Evolutionary conservation across 2,113 vertebrate species (phyloP), one percentile per base, ranked within the genome.

Genomic region (Ondatra zibethicus): DNA sequence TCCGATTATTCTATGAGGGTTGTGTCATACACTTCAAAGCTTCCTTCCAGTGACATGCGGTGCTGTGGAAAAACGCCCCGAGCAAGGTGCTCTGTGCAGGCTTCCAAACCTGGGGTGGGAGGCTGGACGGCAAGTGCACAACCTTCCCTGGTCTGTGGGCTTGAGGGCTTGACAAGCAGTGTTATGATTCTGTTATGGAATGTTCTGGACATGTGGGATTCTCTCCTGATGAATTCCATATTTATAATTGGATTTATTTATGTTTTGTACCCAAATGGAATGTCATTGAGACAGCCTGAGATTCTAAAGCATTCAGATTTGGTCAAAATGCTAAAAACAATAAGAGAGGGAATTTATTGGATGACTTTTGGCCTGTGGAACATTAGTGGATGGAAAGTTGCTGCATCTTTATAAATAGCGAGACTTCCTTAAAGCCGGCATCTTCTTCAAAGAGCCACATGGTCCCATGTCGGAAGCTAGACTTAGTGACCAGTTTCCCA

Each of bases 81-180:
- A 61, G 42, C 58, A 39, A 61, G 78, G 27, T 13, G 84, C 47
- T 0, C 63, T 2, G 47, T n/a, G 36, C 61, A 23, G 68, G 10
- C 23, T 5, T 0, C 31, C 7, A 25, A n/a, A 68, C 45, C 23
- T 0, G 0, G 23, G 68, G 42, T 3, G n/a, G 1, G 72, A 14
- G 0, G 33, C 13, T 10, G 6, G 65, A 3, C 0, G 0, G 12
- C 33, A 0, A 10, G 29, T 0, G 8, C 23, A n/a, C 1, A 4
- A 36, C 16, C 82, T 29, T 1, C 27, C 23, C 6, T 52, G 52
- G 52, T 23, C 27, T 9, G 9, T 7, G 68, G 14, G 23, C 86
- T 55, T 1, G 1, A 0, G 61, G 4, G 29, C 75, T 47, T 3
- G 1, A 0, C 0, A 29, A 8, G 23, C 93, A 5, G 0, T 3